Conservation (phyloP, 2,113 vertebrate species). For the Phalacrocorax aristotelis region DNA sequence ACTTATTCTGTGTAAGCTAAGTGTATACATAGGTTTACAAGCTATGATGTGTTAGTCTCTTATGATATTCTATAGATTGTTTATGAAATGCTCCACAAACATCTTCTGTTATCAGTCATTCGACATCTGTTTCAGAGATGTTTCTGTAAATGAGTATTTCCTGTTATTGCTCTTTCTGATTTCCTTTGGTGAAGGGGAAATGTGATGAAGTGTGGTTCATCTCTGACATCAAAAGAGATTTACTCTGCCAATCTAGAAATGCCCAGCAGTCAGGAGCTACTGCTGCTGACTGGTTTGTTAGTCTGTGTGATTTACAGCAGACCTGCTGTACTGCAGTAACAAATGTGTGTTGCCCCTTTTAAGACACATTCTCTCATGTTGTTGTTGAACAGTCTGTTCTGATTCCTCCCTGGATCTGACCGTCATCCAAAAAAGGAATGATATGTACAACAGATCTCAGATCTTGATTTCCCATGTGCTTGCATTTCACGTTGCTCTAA, state of each 20-base stretch:
- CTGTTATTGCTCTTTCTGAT: not conserved
- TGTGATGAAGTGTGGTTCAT: not conserved
- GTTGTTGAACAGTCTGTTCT: not conserved
- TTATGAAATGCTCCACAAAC: not conserved
- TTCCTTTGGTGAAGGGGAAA: not conserved
- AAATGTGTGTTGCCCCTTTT: not conserved
- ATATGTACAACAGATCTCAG: not conserved
- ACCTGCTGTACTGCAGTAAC: not conserved
- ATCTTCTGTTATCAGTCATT: not conserved
- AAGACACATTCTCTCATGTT: not conserved
- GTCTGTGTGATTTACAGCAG: not conserved
- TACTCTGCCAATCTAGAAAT: not conserved
- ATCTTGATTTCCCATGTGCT: not conserved
- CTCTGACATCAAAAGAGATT: not conserved
- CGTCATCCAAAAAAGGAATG: not conserved
- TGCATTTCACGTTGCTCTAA: not conserved
- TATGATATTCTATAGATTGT: not conserved
- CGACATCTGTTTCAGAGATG: not conserved
- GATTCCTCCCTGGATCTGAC: not conserved
- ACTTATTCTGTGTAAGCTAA: not conserved
- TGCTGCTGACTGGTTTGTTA: not conserved
- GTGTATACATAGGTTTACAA: not conserved
- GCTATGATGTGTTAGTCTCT: not conserved
- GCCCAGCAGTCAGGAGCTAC: not conserved
- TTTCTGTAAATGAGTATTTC: not conserved